Conservation (phyloP, 2,888 invertebrate genomes). For the Cryptocephalus moraei region DNA sequence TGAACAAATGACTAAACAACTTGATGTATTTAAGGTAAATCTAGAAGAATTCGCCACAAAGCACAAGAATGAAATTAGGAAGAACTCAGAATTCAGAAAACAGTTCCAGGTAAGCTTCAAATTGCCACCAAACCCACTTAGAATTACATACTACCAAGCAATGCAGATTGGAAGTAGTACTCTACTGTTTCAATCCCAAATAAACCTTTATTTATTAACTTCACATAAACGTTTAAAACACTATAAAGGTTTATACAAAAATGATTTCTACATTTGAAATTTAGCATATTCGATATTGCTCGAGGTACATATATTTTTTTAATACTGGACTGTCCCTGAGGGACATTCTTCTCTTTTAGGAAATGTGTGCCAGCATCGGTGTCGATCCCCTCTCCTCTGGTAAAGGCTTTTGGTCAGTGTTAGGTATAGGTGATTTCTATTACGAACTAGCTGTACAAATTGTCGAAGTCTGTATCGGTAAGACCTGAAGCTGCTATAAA, state of each 20-base stretch:
- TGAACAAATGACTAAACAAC: slow-evolving; percentile 86
- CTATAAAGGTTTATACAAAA: too few species aligned
- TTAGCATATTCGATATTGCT: too few species aligned
- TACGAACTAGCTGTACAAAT: slow-evolving; percentile 97
- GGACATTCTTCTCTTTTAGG: slow-evolving; percentile 59
- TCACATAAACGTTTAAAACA: too few species aligned
- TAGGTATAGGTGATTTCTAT: slow-evolving; percentile 98
- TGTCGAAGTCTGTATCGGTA: slow-evolving; percentile 82
- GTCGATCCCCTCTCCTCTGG: slow-evolving; percentile 96
- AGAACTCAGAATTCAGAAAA: slow-evolving; percentile 85
- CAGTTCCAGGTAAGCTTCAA: slow-evolving; percentile 63
- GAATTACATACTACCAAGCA: too few species aligned
- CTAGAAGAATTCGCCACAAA: slow-evolving; percentile 93
- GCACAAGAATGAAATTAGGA: slow-evolving; percentile 89
- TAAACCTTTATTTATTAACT: too few species aligned
- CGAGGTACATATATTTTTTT: too few species aligned
- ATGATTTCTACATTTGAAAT: too few species aligned
- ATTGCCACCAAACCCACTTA: too few species aligned
- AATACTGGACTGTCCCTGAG: neutral
- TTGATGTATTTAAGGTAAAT: slow-evolving; percentile 85
- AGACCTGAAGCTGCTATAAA: neutral
- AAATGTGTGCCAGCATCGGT: slow-evolving; percentile 96
- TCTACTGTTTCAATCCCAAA: too few species aligned
- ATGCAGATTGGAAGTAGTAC: too few species aligned
- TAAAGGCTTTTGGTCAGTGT: slow-evolving; percentile 96